Evolutionary conservation across 2,113 vertebrate genomes (phyloP).

Genomic region (Leuciscus idus): DNA sequence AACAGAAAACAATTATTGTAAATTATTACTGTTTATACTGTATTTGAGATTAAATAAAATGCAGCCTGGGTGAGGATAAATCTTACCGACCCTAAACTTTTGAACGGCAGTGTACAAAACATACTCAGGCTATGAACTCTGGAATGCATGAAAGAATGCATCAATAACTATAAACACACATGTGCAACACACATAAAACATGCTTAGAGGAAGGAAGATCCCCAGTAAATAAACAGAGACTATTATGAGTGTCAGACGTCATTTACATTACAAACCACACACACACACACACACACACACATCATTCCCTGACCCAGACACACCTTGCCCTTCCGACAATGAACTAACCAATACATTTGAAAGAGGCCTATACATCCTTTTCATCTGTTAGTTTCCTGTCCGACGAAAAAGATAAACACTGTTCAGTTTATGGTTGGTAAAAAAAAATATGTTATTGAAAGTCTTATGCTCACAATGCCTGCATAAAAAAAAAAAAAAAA

Average conservation of each 20-base stretch:
- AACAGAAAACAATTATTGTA: too few species aligned
- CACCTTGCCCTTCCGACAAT: neutral
- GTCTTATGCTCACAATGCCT: neutral
- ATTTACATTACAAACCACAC: neutral
- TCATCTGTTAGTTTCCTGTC: neutral
- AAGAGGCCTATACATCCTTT: conserved; percentile 7
- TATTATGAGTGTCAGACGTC: conserved; percentile 28
- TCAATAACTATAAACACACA: neutral
- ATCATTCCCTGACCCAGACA: neutral
- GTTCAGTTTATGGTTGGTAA: too few species aligned
- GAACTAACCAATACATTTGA: conserved; percentile 9
- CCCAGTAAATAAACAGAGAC: conserved; percentile 13
- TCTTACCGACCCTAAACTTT: too few species aligned
- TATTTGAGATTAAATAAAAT: too few species aligned
- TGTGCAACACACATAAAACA: conserved; percentile 1
- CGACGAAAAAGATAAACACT: neutral
- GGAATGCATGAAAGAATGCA: neutral
- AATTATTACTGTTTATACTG: too few species aligned
- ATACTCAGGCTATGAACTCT: neutral
- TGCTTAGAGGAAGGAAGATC: conserved; percentile 40
- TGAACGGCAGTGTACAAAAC: neutral
- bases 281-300: neutral
- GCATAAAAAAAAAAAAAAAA: too few species aligned
- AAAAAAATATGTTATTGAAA: too few species aligned
- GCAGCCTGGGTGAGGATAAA: too few species aligned